Evolutionary conservation across 2,888 invertebrate species (phyloP).

Genomic region (Emmelina monodactyla): DNA sequence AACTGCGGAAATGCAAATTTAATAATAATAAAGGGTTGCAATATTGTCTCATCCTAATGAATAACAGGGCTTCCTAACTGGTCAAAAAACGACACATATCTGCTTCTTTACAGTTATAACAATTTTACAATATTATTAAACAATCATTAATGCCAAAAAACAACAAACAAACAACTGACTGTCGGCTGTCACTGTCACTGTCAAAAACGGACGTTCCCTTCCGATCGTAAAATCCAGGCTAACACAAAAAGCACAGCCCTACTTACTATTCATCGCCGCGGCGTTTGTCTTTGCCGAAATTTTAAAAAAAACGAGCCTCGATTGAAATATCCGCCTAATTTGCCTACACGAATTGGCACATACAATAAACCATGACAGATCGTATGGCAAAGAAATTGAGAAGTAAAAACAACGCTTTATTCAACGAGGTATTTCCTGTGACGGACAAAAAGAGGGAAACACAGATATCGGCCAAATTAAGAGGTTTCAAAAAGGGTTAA

Average conservation of each 20-base stretch:
- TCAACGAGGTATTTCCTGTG: slow-evolving; percentile 54
- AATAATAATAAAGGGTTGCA: no score
- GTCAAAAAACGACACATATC: no score
- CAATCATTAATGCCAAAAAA: no score
- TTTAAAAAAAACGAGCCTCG: slow-evolving; percentile 26
- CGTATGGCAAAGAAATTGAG: slow-evolving; percentile 44
- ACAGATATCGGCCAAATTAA: slow-evolving; percentile 49
- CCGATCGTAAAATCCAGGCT: slow-evolving; percentile 15
- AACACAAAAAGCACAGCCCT: slow-evolving; percentile 17
- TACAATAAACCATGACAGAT: slow-evolving; percentile 61
- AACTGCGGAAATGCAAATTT: no score
- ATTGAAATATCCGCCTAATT: slow-evolving; percentile 65
- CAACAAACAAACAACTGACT: not conserved
- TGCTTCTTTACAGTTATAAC: no score
- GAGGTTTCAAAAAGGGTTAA: slow-evolving; percentile 36
- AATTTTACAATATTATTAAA: no score
- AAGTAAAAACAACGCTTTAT: slow-evolving; percentile 46
- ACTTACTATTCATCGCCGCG: slow-evolving; percentile 38
- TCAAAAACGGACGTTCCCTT: slow-evolving; percentile 26
- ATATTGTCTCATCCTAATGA: no score
- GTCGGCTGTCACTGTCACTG: no score
- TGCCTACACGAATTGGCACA: slow-evolving; percentile 37
- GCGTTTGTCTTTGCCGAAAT: slow-evolving; percentile 17
- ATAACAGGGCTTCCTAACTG: no score
- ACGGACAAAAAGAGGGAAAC: slow-evolving; percentile 36